These are phyloP conservation scores for Allophyes oxyacanthae DNA, from an alignment of 2,888 invertebrate species.

Conservation along the genomic window DNA sequence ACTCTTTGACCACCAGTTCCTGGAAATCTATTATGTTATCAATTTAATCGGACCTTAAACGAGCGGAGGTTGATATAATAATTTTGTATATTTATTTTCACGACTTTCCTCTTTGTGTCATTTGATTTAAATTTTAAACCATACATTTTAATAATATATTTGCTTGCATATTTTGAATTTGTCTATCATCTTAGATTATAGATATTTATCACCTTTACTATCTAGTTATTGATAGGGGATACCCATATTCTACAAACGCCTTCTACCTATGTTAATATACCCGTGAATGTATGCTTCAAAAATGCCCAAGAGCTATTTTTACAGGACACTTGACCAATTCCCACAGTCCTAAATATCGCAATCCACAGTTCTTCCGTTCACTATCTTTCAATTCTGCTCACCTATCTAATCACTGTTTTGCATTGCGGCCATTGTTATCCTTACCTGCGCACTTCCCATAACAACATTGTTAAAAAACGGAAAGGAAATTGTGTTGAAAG, in stretches of 20 bases:
- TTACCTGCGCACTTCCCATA: slow-evolving; percentile 63
- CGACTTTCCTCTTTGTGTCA: neutral
- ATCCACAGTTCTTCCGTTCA: slow-evolving; percentile 18
- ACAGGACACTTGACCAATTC: slow-evolving; percentile 7
- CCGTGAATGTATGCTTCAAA: slow-evolving; percentile 7
- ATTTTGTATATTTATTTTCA: neutral
- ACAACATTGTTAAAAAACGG: slow-evolving; percentile 63
- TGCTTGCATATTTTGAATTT: too few relatives aligned
- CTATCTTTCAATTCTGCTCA: slow-evolving; percentile 34
- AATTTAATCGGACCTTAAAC: too few relatives aligned
- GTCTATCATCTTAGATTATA: too few relatives aligned
- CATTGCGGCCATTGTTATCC: slow-evolving; percentile 55
- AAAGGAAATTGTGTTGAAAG: slow-evolving; percentile 52
- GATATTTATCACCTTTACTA: neutral
- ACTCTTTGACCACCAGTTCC: too few relatives aligned
- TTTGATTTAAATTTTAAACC: too few relatives aligned
- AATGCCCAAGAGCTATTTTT: slow-evolving; percentile 8
- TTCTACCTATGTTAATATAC: neutral
- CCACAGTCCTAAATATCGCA: slow-evolving; percentile 14
- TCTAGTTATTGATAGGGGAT: slow-evolving; percentile 7
- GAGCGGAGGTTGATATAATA: too few relatives aligned
- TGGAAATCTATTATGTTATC: too few relatives aligned
- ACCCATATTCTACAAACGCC: neutral
- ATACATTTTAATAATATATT: too few relatives aligned
- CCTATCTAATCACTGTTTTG: slow-evolving; percentile 51